These are phyloP conservation scores for Halictus ligatus DNA, from an alignment of 2,888 invertebrate species.

Conservation along the genomic window DNA sequence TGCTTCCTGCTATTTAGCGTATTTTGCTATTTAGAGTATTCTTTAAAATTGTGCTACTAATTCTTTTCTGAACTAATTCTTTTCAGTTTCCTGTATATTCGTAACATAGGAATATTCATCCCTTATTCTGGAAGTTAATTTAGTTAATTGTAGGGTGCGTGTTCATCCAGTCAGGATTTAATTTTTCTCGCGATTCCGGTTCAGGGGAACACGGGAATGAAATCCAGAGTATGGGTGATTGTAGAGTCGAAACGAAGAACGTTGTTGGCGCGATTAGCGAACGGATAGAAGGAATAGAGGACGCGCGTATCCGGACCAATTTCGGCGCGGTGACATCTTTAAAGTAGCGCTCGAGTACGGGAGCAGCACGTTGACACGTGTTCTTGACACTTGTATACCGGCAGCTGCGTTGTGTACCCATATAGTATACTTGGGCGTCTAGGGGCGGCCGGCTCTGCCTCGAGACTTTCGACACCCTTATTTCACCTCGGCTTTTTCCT, in stretches of 20 bases:
- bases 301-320: slow-evolving; percentile 66
- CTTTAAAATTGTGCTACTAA: no score
- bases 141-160: neutral
- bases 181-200: neutral
- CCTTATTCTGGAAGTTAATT: no score
- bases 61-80: no score
- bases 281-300: slow-evolving; percentile 47
- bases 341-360: slow-evolving; percentile 67
- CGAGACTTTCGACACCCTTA: slow-evolving; percentile 77
- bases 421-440: slow-evolving; percentile 8
- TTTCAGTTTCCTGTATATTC: no score
- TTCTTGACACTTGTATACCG: slow-evolving; percentile 79
- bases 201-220: neutral
- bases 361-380: slow-evolving; percentile 77
- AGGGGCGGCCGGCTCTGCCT: slow-evolving; percentile 30
- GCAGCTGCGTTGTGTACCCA: slow-evolving; percentile 16
- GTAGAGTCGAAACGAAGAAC: neutral
- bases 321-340: slow-evolving; percentile 69
- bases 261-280: slow-evolving; percentile 43
- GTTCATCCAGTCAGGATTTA: neutral
- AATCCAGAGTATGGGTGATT: neutral
- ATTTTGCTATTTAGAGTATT: no score
- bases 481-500: slow-evolving; percentile 71
- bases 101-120: no score
- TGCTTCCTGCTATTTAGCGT: neutral